These are phyloP conservation scores for Podarcis siculus DNA, from an alignment of 2,797 vertebrate genomes.

Conservation along the genomic window DNA sequence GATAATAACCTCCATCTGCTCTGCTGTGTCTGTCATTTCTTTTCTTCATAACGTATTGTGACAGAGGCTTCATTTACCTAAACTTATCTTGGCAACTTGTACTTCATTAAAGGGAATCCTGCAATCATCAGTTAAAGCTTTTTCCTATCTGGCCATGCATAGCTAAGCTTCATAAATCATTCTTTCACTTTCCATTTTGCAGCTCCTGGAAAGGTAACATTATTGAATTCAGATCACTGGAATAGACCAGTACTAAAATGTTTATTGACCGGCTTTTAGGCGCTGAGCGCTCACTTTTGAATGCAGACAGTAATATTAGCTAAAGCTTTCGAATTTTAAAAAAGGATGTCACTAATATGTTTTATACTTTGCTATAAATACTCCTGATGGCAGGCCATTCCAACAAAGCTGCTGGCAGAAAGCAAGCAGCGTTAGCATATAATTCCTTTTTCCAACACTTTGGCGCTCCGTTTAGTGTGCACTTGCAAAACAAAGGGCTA, in stretches of 20 bases:
- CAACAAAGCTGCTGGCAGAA: slow-evolving; percentile 56
- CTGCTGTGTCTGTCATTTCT: slow-evolving; percentile 78
- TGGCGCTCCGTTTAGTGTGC: slow-evolving; percentile 23
- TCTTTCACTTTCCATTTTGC: slow-evolving; percentile 80
- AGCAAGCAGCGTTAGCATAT: slow-evolving; percentile 56
- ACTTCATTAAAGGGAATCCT: slow-evolving; percentile 83
- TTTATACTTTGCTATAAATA: slow-evolving; percentile 71
- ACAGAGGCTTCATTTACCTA: slow-evolving; percentile 83
- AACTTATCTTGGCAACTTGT: slow-evolving; percentile 84
- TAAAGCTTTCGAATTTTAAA: slow-evolving; percentile 69
- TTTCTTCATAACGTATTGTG: slow-evolving; percentile 80
- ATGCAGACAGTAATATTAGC: slow-evolving; percentile 72
- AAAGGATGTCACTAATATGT: slow-evolving; percentile 66
- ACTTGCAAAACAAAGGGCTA: slow-evolving; percentile 47
- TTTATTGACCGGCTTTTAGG: slow-evolving; percentile 80
- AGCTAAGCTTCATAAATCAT: slow-evolving; percentile 84
- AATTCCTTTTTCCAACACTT: slow-evolving; percentile 23
- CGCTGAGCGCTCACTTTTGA: slow-evolving; percentile 66
- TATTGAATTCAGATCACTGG: slow-evolving; percentile 81
- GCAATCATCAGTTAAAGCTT: slow-evolving; percentile 81
- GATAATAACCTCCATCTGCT: slow-evolving; percentile 82
- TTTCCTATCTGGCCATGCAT: slow-evolving; percentile 79
- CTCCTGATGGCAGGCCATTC: slow-evolving; percentile 51
- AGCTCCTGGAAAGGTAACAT: slow-evolving; percentile 77
- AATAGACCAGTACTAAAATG: slow-evolving; percentile 77